These are phyloP conservation scores for Porites evermanni DNA, from an alignment of 92 coral and sea anemone genomes.

Conservation along the genomic window DNA sequence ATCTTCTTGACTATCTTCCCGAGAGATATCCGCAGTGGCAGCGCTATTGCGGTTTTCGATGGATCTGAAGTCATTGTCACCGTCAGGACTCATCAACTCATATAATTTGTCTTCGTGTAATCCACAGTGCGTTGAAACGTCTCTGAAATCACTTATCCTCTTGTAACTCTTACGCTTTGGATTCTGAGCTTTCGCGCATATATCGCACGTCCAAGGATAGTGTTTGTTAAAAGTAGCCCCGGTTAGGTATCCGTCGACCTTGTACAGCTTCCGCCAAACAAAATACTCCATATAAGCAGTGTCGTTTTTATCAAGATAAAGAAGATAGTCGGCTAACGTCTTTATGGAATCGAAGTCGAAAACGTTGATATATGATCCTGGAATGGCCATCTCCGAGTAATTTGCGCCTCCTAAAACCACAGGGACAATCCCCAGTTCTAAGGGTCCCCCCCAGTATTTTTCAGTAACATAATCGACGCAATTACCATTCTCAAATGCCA, in stretches of 20 bases:
- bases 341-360: conserved; percentile 80
- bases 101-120: conserved; percentile 26
- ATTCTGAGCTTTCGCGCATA: conserved; percentile 77
- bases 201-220: conserved; percentile 78
- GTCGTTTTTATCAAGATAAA: conserved; percentile 69
- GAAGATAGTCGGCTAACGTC: conserved; percentile 70
- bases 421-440: conserved; percentile 71
- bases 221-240: conserved; percentile 16
- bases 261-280: conserved; percentile 71
- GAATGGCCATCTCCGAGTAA: conserved; percentile 75
- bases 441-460: conserved; percentile 78
- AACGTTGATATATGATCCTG: conserved; percentile 82
- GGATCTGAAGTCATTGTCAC: neutral
- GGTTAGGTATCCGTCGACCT: conserved; percentile 20
- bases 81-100: neutral
- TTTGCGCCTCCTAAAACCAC: conserved; percentile 86
- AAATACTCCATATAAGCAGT: conserved; percentile 85
- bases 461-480: conserved; percentile 88
- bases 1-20: neutral
- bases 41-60: neutral
- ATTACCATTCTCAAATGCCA: conserved; percentile 83
- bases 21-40: neutral
- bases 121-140: conserved; percentile 46
- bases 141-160: conserved; percentile 33
- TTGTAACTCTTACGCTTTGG: conserved; percentile 43